Percentiles rank a stretch among this genome's conserved stretches.
These are phyloP conservation scores for Drosophila ustulata DNA, from an alignment of 2,888 invertebrate genomes.

Conservation along the genomic window DNA sequence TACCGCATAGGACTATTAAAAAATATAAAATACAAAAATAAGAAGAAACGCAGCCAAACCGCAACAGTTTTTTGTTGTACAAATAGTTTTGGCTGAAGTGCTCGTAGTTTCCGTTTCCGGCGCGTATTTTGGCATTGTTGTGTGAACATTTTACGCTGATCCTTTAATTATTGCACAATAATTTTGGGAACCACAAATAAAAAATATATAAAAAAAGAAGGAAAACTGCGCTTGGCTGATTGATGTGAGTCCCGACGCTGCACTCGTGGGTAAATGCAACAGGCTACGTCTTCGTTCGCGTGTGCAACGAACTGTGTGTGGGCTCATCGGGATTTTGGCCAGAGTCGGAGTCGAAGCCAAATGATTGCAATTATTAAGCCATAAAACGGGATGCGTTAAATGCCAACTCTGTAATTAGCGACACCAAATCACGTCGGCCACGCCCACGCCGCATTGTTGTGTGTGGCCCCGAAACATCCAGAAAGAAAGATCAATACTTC, in stretches of 20 bases:
- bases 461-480: slow-evolving; percentile 52
- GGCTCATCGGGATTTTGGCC: slow-evolving; percentile 42
- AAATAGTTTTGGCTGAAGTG: slow-evolving; percentile 47
- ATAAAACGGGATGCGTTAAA: slow-evolving; percentile 73
- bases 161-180: slow-evolving; percentile 77
- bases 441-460: slow-evolving; percentile 64
- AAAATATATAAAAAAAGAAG: neutral
- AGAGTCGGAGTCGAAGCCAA: slow-evolving; percentile 33
- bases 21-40: slow-evolving; percentile 12
- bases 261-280: slow-evolving; percentile 25
- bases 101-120: slow-evolving; percentile 79
- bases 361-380: slow-evolving; percentile 77
- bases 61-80: slow-evolving; percentile 37
- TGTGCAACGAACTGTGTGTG: slow-evolving; percentile 58
- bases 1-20: slow-evolving; percentile 25
- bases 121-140: slow-evolving; percentile 73
- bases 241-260: slow-evolving; percentile 43
- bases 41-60: slow-evolving; percentile 40
- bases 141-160: slow-evolving; percentile 80
- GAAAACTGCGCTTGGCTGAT: slow-evolving; percentile 38
- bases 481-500: slow-evolving; percentile 34
- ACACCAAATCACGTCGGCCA: slow-evolving; percentile 79
- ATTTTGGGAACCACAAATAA: slow-evolving; percentile 33
- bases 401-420: slow-evolving; percentile 82
- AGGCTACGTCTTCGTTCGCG: slow-evolving; percentile 48